These are phyloP conservation scores for Megalops cyprinoides DNA, from an alignment of 2,797 vertebrate species.

Conservation along the genomic window DNA sequence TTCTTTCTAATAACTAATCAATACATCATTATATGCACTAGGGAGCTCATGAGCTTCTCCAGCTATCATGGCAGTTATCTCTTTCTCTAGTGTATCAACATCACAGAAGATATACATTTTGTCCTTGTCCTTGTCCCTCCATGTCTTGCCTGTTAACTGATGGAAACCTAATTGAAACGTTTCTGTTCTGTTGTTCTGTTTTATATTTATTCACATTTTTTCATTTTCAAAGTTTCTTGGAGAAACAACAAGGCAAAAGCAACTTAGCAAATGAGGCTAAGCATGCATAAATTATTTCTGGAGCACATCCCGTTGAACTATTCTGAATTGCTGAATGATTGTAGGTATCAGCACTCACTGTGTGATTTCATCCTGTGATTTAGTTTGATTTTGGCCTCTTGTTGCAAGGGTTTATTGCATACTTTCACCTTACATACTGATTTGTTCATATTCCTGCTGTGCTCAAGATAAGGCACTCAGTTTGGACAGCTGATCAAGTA, in stretches of 20 bases:
- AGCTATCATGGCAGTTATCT: not conserved
- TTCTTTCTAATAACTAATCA: constrained; percentile 28
- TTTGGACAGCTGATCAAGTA: not conserved
- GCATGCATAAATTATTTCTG: not conserved
- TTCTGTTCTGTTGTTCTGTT: too few relatives aligned
- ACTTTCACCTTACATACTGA: not conserved
- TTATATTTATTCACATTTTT: not conserved
- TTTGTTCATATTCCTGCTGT: not conserved
- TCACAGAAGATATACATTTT: not conserved
- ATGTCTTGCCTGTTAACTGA: not conserved
- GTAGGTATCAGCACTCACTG: too few relatives aligned
- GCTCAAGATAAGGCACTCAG: not conserved
- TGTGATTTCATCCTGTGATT: not conserved
- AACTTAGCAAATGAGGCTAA: too few relatives aligned
- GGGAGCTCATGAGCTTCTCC: not conserved
- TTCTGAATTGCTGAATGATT: not conserved
- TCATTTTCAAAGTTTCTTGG: too few relatives aligned
- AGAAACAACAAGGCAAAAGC: too few relatives aligned
- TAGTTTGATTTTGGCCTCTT: not conserved
- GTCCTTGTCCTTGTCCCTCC: not conserved
- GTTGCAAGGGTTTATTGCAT: not conserved
- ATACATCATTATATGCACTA: constrained; percentile 19
- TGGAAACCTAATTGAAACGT: not conserved
- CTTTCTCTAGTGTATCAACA: not conserved
- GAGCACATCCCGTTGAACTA: not conserved